Conservation (phyloP, 2,888 invertebrate species). For the Amiota mariae region DNA sequence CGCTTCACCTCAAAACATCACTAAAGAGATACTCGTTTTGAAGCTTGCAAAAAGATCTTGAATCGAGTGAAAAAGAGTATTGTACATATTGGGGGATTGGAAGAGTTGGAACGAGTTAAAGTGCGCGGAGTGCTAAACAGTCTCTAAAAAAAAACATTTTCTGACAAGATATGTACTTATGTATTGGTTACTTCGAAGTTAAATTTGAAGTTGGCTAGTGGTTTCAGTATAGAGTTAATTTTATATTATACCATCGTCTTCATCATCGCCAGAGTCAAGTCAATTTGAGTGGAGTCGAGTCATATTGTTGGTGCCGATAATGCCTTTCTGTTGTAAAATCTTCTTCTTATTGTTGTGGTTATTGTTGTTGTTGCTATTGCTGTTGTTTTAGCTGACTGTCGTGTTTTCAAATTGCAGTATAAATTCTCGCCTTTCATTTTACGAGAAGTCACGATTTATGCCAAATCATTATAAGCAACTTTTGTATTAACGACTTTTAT, state of each 20-base stretch:
- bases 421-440: constrained; percentile 67
- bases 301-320: too few species aligned
- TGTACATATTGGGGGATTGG: too few species aligned
- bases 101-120: neutral
- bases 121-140: constrained; percentile 22
- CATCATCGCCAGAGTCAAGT: constrained; percentile 15
- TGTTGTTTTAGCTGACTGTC: constrained; percentile 39
- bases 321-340: too few species aligned
- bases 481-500: constrained; percentile 39
- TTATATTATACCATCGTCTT: neutral
- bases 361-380: constrained; percentile 18
- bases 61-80: neutral
- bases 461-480: constrained; percentile 66
- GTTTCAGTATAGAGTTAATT: constrained; percentile 9
- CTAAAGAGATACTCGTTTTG: constrained; percentile 17
- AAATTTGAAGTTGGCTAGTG: neutral
- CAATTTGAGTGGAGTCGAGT: too few species aligned
- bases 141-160: constrained; percentile 22
- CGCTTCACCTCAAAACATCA: too few species aligned
- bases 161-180: constrained; percentile 15
- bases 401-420: constrained; percentile 45
- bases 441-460: constrained; percentile 68
- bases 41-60: neutral
- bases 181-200: constrained; percentile 8
- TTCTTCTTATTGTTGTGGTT: neutral